Evolutionary conservation across 2,113 vertebrate species (phyloP).

Genomic region (Rana temporaria): DNA sequence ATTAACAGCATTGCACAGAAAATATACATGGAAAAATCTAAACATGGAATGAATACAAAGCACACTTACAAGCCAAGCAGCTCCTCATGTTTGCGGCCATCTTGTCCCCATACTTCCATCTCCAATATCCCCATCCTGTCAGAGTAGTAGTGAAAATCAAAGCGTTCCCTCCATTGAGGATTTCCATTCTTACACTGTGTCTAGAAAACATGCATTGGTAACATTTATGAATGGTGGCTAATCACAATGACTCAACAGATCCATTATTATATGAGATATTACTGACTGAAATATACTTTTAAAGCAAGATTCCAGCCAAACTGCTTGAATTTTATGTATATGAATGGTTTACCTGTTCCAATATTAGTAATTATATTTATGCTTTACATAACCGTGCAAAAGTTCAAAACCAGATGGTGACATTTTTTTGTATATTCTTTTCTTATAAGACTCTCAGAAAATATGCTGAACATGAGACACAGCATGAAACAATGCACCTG

Average conservation of each 20-base stretch:
- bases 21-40: background rate
- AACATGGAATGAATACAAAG: background rate
- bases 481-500: too few relatives aligned
- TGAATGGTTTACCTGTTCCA: too few relatives aligned
- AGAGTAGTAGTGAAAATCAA: constrained; percentile 97
- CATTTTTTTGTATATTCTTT: too few relatives aligned
- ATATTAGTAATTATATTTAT: too few relatives aligned
- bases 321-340: too few relatives aligned
- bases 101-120: constrained; percentile 90
- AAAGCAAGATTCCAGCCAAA: too few relatives aligned
- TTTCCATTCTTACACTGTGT: constrained; percentile 93
- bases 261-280: too few relatives aligned
- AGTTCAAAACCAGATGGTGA: too few relatives aligned
- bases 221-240: constrained; percentile 66
- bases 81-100: constrained; percentile 87
- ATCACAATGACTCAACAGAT: background rate
- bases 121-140: constrained; percentile 92
- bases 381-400: too few relatives aligned
- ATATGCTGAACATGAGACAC: too few relatives aligned
- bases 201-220: constrained; percentile 81
- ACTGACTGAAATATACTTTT: too few relatives aligned
- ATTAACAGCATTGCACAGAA: background rate
- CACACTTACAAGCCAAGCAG: constrained; percentile 90
- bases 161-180: constrained; percentile 96
- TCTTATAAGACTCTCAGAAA: too few relatives aligned